phyloP scores from a whole-genome alignment of 2,113 vertebrate genomes.

The Myxocyprinus asiaticus region DNA sequence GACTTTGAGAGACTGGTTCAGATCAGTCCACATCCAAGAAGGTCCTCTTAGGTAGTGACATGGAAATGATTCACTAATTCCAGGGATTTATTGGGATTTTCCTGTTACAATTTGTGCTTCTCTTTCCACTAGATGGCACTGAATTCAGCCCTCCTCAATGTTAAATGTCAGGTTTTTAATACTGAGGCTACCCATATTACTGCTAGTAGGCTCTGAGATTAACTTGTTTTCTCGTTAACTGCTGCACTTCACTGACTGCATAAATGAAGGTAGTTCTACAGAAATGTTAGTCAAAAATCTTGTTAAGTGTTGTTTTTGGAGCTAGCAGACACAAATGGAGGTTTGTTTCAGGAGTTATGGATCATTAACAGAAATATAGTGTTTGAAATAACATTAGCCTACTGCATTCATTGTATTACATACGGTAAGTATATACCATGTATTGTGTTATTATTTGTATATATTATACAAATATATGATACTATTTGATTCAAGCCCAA shows the following conservation, averaged over 20 bases:
- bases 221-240: background rate
- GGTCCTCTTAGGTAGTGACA: conserved; percentile 1
- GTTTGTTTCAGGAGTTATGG: background rate
- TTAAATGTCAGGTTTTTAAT: background rate
- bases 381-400: background rate
- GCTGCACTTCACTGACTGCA: background rate
- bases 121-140: conserved; percentile 29
- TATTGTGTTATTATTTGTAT: background rate
- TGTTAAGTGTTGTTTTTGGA: background rate
- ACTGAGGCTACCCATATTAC: background rate
- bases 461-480: background rate
- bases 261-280: conserved; percentile 9
- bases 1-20: no score
- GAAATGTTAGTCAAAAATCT: conserved; percentile 12
- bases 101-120: conserved; percentile 12
- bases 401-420: background rate
- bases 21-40: background rate
- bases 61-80: conserved; percentile 26
- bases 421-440: background rate
- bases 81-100: conserved; percentile 28
- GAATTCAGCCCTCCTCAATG: background rate
- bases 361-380: background rate
- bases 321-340: background rate
- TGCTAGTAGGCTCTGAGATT: background rate
- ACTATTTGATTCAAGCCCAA: no score